Evolutionary conservation across 1,140 invertebrate genomes (phyloP).

Genomic region (Globodera rostochiensis): DNA sequence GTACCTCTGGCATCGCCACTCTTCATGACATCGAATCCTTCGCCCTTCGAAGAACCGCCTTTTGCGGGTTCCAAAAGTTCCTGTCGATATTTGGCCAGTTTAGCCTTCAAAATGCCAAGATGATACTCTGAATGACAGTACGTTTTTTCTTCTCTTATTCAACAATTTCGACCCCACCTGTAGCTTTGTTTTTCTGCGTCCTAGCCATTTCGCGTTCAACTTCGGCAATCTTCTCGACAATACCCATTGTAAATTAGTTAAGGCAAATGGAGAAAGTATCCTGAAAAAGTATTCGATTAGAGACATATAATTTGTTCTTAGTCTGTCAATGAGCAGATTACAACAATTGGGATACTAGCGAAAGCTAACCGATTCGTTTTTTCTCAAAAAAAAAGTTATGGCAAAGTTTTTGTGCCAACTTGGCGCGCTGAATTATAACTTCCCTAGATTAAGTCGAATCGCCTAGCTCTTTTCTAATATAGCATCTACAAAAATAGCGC

Average conservation of each 20-base stretch:
- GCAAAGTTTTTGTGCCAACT: too few species aligned
- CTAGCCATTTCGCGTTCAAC: slow-evolving; percentile 81
- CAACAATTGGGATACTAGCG: too few species aligned
- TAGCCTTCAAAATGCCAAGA: slow-evolving; percentile 94
- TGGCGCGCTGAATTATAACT: too few species aligned
- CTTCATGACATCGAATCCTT: slow-evolving; percentile 99
- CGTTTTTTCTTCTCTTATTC: background rate
- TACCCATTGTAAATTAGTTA: slow-evolving; percentile 51
- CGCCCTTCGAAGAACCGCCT: slow-evolving; percentile 85
- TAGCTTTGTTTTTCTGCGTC: slow-evolving; percentile 98
- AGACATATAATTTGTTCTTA: too few species aligned
- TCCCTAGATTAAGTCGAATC: too few species aligned
- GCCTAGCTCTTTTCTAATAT: too few species aligned
- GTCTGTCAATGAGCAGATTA: too few species aligned
- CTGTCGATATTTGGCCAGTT: slow-evolving; percentile 93
- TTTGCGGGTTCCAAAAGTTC: slow-evolving; percentile 91
- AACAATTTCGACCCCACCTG: slow-evolving; percentile 69
- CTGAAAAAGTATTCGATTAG: too few species aligned
- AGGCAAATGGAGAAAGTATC: too few species aligned
- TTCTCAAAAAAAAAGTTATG: too few species aligned
- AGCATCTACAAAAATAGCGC: too few species aligned
- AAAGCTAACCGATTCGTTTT: too few species aligned
- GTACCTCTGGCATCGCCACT: slow-evolving; percentile 98
- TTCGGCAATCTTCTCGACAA: slow-evolving; percentile 65
- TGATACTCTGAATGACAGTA: slow-evolving; percentile 74